A percentile compares a stretch with the other conserved stretches of the same genome.
phyloP scores from a whole-genome alignment of 2,797 vertebrate species.

The Delichon dasypus region DNA sequence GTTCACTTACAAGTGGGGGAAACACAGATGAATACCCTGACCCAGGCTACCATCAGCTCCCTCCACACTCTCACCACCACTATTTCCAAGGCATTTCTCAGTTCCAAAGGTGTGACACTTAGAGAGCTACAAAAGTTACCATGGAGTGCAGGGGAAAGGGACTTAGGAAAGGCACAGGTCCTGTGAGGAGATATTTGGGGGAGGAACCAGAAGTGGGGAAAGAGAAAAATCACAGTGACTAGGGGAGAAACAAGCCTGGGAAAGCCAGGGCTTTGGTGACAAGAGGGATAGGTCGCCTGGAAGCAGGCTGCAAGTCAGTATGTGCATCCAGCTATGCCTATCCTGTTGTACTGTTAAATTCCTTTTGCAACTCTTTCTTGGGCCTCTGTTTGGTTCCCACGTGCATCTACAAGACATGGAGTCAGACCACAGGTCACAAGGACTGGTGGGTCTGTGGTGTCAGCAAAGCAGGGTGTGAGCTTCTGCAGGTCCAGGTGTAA shows the following conservation, averaged over 20 bases:
- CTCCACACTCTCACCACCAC: accelerated
- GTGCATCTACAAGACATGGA: accelerated
- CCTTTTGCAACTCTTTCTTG: background rate
- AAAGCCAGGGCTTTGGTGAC: background rate
- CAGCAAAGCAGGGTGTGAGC: background rate
- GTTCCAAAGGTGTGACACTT: background rate
- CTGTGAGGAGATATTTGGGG: accelerated
- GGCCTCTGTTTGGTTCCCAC: background rate
- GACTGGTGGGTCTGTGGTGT: accelerated
- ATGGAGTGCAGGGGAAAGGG: background rate
- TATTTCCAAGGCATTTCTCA: background rate
- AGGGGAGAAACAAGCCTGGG: background rate
- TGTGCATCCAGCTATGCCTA: accelerated
- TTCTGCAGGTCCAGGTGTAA: background rate
- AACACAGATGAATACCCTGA: accelerated
- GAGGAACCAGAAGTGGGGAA: background rate
- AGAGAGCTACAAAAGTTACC: background rate
- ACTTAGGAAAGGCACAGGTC: background rate
- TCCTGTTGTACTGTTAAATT: background rate
- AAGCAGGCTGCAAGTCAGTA: background rate
- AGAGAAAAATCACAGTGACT: background rate
- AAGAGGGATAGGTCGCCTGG: background rate
- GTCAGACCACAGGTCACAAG: background rate
- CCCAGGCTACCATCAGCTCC: accelerated
- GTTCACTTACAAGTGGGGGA: accelerated